Evolutionary conservation across 2,888 invertebrate genomes (phyloP), one percentile per base, ranked within the genome.

Genomic region (Sycophila texana): DNA sequence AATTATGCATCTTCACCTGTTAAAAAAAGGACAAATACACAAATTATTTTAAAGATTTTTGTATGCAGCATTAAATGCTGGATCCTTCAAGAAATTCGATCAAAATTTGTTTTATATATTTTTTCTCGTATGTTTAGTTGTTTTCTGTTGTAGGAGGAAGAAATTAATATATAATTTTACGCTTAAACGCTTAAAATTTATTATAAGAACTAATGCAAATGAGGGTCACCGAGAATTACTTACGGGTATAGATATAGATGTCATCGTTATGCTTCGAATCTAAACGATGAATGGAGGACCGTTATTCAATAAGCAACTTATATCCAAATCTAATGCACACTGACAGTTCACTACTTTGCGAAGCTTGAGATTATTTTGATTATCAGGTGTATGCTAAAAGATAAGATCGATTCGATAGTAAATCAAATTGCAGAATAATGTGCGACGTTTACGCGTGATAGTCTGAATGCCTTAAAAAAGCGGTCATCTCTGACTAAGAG

Each of bases 341-440:
- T 57, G 57, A 57, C 4, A 30, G 5, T 30, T 30, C 30, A 60
- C 60, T 60, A 60, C 30, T 26, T 26, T 30, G 60, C 60, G 14
- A 60, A 4, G 30, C 39, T 39, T 16, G 12, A 30, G 61, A 61
- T 61, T 61, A 61, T 61, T 51, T 51, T 53, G 51, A 66, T 66
- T 66, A 51, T 51, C 18, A 22, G 51, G 51, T 53, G 14, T 67
- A 53, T 51, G 53, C 51, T 67, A 67, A 16, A 16, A 67, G 67
- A 67, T 67, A 67, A 67, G 39, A n/a, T 16, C n/a, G 22, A 53
- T 67, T 18, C 26, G 3, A 22, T 13, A 16, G 47, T 51, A 66
- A 20, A 66, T 4, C 14, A 49, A 20, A 49, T 30, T 30, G 30
- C 30, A 30, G 30, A 39, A 39, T 39, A 39, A 39, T 39, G 10